Evolutionary conservation across 2,888 invertebrate genomes (phyloP).

Genomic region (Tetranychus piercei): DNA sequence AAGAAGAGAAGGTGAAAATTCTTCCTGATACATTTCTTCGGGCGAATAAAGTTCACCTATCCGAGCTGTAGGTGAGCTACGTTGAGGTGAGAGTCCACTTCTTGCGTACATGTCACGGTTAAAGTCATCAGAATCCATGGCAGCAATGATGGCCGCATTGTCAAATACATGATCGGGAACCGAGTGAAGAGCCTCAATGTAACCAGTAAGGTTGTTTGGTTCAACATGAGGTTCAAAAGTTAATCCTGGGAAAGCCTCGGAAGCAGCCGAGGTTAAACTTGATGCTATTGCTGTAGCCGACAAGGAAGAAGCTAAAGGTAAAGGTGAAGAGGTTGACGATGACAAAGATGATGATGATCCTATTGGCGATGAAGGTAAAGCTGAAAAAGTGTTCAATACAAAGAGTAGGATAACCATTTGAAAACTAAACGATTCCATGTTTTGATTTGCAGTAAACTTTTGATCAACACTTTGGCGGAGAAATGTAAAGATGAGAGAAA

Average conservation of each 20-base stretch:
- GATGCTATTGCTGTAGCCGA: neutral
- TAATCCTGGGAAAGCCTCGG: neutral
- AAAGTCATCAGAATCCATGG: slow-evolving; percentile 7
- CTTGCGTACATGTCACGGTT: neutral
- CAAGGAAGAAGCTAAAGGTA: neutral
- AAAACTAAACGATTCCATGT: too few relatives aligned
- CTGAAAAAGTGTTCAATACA: too few relatives aligned
- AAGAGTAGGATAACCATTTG: too few relatives aligned
- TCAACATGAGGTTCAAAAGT: slow-evolving; percentile 2
- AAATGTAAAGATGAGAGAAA: too few relatives aligned
- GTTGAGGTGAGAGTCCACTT: neutral
- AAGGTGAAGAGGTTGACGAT: neutral
- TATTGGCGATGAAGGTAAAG: neutral
- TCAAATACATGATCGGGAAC: slow-evolving; percentile 6
- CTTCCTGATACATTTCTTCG: slow-evolving; percentile 2
- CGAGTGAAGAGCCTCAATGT: neutral
- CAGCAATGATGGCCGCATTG: slow-evolving; percentile 4
- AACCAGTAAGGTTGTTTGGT: neutral
- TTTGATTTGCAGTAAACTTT: too few relatives aligned
- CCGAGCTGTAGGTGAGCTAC: neutral
- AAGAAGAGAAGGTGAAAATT: neutral
- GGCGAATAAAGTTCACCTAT: neutral
- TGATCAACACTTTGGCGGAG: too few relatives aligned
- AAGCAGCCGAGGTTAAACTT: neutral
- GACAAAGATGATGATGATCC: neutral